Percentiles rank a stretch among this genome's conserved stretches.
These are phyloP conservation scores for Hippocampus abdominalis DNA, from an alignment of 2,113 vertebrate species.

Conservation along the genomic window DNA sequence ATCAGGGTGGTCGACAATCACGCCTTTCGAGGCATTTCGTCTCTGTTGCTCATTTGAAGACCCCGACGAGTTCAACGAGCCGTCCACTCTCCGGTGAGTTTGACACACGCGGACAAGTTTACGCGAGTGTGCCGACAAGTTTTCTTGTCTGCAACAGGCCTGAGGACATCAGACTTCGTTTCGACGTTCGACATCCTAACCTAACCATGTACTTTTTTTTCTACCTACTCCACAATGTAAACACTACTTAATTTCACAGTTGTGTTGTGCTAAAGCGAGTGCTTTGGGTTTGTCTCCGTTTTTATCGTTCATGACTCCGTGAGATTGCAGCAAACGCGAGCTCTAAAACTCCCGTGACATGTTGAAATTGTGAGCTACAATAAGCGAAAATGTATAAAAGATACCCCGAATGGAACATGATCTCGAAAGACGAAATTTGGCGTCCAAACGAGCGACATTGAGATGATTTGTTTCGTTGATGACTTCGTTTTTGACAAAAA, in stretches of 20 bases:
- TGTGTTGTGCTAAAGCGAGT: background rate
- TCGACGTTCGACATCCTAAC: background rate
- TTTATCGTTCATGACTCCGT: background rate
- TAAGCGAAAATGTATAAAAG: background rate
- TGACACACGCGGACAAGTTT: background rate
- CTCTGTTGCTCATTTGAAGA: background rate
- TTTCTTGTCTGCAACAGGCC: background rate
- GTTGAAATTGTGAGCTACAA: background rate
- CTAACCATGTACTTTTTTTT: background rate
- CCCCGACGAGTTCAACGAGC: background rate
- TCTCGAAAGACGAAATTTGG: fast-evolving
- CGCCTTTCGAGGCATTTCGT: background rate
- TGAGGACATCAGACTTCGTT: background rate
- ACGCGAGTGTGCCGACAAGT: background rate
- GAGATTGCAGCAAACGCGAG: background rate
- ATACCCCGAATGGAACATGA: background rate
- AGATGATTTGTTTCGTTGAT: background rate
- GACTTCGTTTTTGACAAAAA: background rate
- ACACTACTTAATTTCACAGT: background rate
- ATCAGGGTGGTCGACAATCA: conserved; percentile 58
- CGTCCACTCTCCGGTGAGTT: conserved; percentile 27
- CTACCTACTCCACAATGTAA: no score
- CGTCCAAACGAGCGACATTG: background rate
- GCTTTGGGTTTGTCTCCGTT: background rate
- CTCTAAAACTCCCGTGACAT: background rate